These are phyloP conservation scores for Acanthisitta chloris DNA, from an alignment of 2,113 vertebrate species.

Conservation along the genomic window DNA sequence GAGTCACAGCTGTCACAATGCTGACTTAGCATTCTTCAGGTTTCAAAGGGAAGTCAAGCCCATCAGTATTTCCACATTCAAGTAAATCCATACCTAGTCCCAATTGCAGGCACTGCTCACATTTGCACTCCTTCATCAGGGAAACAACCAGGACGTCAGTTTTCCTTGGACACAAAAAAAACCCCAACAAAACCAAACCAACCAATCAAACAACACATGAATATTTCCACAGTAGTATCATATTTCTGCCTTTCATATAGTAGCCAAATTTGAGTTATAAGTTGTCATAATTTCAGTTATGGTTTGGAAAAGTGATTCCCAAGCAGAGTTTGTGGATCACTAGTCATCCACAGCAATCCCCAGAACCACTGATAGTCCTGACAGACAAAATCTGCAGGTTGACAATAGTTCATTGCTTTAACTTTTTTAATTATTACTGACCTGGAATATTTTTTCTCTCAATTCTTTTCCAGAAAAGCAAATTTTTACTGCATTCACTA, in stretches of 20 bases:
- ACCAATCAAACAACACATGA: neutral
- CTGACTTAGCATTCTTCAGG: conserved; percentile 33
- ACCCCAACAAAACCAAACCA: neutral
- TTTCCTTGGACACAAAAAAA: neutral
- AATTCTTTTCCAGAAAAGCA: neutral
- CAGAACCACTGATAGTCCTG: neutral
- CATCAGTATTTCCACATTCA: neutral
- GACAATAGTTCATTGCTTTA: neutral
- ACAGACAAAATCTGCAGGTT: neutral
- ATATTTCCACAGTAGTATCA: neutral
- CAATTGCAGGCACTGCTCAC: neutral
- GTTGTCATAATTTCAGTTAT: neutral
- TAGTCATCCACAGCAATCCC: neutral
- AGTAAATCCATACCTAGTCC: neutral
- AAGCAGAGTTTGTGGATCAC: neutral
- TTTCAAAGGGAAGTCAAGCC: conserved; percentile 44
- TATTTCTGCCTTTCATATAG: neutral
- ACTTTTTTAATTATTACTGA: neutral
- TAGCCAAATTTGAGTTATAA: neutral
- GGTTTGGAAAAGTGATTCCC: neutral
- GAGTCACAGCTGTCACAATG: conserved; percentile 49
- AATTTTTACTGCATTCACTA: neutral
- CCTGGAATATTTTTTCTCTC: neutral
- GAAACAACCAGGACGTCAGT: neutral
- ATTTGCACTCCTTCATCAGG: neutral